Conservation (phyloP, 2,113 vertebrate genomes). For the Ursus arctos region DNA sequence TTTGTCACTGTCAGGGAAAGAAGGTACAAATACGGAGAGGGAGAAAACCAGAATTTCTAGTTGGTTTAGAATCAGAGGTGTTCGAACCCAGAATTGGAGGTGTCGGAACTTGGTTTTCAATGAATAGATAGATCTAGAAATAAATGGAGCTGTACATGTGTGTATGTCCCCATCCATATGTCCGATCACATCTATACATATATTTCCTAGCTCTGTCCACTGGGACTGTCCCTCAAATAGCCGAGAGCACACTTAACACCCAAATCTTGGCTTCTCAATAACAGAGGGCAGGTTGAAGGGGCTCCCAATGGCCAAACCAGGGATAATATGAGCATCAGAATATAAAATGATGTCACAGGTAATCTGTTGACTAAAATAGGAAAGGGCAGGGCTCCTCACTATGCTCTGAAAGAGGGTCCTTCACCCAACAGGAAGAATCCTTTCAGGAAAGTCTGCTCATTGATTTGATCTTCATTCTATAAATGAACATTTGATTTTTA, state of each 20-base stretch:
- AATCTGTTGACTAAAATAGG: neutral
- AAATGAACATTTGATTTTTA: neutral
- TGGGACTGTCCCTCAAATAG: neutral
- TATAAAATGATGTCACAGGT: neutral
- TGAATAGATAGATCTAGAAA: neutral
- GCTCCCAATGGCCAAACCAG: neutral
- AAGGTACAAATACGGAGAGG: neutral
- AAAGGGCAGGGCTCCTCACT: neutral
- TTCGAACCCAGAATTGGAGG: neutral
- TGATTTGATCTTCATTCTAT: neutral
- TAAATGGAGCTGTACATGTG: neutral
- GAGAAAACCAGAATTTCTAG: neutral
- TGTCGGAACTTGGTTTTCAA: neutral
- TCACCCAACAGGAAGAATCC: neutral
- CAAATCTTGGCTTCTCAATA: neutral
- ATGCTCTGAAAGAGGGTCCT: neutral
- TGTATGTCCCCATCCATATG: neutral
- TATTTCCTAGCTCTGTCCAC: neutral
- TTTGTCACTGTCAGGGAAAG: neutral
- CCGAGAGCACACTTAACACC: neutral
- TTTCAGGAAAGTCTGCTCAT: neutral
- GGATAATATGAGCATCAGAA: neutral
- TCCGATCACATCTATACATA: too few relatives aligned
- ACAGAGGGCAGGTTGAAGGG: neutral
- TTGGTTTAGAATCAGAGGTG: neutral